Evolutionary conservation across 2,113 vertebrate genomes (phyloP).

Genomic region (Hypocryptadius cinnamomeus): DNA sequence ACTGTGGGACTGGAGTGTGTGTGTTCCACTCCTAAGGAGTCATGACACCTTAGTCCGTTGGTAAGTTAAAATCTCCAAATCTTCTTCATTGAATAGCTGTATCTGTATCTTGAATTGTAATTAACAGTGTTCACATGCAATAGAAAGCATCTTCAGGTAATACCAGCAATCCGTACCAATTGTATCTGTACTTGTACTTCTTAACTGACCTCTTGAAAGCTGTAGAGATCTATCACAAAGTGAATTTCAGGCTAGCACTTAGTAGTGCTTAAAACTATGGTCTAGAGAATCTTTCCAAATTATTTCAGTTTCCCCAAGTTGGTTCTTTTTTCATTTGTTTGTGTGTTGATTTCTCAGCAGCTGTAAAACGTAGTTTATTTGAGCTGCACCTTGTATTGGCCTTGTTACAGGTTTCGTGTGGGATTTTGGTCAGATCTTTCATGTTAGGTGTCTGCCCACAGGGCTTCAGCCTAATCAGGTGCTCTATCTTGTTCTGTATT

Average conservation of each 20-base stretch:
- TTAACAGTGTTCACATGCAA: background rate
- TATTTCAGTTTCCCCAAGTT: background rate
- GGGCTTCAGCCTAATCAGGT: background rate
- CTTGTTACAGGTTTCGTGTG: background rate
- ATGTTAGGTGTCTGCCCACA: background rate
- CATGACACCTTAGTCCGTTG: slow-evolving; percentile 92
- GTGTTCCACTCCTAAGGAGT: slow-evolving; percentile 90
- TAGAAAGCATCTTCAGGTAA: background rate
- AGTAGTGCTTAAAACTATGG: background rate
- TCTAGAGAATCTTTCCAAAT: background rate
- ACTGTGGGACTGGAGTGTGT: slow-evolving; percentile 97
- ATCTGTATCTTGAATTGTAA: background rate
- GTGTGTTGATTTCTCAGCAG: background rate
- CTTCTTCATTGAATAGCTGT: background rate
- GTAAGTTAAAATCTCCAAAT: slow-evolving; percentile 60
- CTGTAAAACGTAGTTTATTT: background rate
- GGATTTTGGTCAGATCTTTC: background rate
- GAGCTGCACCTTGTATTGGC: rapidly evolving
- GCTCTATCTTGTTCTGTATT: background rate
- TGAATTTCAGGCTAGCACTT: background rate
- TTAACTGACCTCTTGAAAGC: background rate
- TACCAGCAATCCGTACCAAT: rapidly evolving
- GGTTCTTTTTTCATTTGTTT: background rate
- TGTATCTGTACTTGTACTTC: background rate
- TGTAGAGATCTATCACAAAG: background rate